phyloP scores from a whole-genome alignment of 2,888 invertebrate species.

The Thelaira solivaga region DNA sequence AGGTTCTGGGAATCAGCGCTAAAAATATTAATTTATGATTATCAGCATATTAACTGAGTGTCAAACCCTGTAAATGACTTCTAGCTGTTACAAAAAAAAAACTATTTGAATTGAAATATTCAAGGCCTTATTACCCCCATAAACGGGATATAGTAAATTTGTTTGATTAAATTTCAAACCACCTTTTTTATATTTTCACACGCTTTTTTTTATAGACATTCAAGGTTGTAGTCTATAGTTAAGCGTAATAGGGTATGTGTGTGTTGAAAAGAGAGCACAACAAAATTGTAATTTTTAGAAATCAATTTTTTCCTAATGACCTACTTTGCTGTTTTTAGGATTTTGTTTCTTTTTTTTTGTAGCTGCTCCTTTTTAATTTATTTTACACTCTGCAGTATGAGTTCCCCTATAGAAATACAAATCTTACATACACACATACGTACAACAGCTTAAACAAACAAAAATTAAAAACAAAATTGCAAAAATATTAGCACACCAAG shows the following conservation, averaged over 20 bases:
- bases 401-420: constrained; percentile 40
- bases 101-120: too few relatives aligned
- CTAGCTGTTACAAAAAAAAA: too few relatives aligned
- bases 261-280: not conserved
- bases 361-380: not conserved
- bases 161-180: too few relatives aligned
- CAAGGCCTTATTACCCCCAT: too few relatives aligned
- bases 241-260: not conserved
- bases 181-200: too few relatives aligned
- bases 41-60: too few relatives aligned
- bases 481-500: constrained; percentile 39
- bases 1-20: too few relatives aligned
- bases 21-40: too few relatives aligned
- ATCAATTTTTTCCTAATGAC: constrained; percentile 57
- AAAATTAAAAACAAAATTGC: not conserved
- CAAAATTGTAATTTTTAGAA: constrained; percentile 32
- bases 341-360: not conserved
- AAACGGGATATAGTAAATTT: too few relatives aligned
- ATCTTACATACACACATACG: not conserved
- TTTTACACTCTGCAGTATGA: constrained; percentile 23
- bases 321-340: constrained; percentile 33
- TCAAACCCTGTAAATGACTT: too few relatives aligned
- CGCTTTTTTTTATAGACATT: constrained; percentile 40
- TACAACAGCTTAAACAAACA: not conserved
- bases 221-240: constrained; percentile 13